A percentile compares a stretch with the other conserved stretches of the same genome.
These are phyloP conservation scores for Proisotoma minuta DNA, from an alignment of 2,888 invertebrate species.

Conservation along the genomic window DNA sequence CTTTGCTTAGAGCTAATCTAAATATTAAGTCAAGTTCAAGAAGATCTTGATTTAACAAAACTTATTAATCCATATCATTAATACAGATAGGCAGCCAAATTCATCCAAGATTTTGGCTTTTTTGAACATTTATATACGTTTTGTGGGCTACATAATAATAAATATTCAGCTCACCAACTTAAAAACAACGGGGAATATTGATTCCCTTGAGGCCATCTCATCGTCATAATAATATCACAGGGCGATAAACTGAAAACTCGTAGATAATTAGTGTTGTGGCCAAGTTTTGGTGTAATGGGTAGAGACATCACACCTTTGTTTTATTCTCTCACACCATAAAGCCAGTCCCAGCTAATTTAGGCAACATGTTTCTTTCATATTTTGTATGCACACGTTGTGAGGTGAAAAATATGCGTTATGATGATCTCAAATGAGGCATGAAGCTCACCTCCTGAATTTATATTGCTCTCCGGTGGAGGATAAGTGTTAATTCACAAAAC, in stretches of 20 bases:
- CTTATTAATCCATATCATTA: too few species aligned
- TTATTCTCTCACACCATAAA: constrained; percentile 17
- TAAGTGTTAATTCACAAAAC: constrained; percentile 11
- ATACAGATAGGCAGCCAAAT: too few species aligned
- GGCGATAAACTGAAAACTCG: neutral
- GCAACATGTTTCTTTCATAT: constrained; percentile 5
- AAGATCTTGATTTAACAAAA: too few species aligned
- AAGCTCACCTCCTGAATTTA: constrained; percentile 11
- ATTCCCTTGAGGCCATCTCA: constrained; percentile 29
- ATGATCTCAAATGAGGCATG: constrained; percentile 17
- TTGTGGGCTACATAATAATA: too few species aligned
- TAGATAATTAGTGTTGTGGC: neutral
- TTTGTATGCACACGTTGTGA: constrained; percentile 9
- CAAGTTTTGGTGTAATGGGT: neutral
- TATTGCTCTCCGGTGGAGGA: neutral
- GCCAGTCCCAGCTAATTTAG: constrained; percentile 7
- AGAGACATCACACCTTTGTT: constrained; percentile 10
- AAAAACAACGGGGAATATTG: constrained; percentile 15
- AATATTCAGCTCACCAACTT: constrained; percentile 12
- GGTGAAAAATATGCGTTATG: constrained; percentile 5
- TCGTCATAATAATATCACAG: constrained; percentile 1
- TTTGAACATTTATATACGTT: too few species aligned
- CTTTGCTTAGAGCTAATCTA: neutral
- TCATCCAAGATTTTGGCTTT: too few species aligned
- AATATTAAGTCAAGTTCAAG: too few species aligned